Percentiles rank a stretch among this genome's conserved stretches.
Conservation (phyloP, 2,888 invertebrate genomes). For the Teleiodes luculella region DNA sequence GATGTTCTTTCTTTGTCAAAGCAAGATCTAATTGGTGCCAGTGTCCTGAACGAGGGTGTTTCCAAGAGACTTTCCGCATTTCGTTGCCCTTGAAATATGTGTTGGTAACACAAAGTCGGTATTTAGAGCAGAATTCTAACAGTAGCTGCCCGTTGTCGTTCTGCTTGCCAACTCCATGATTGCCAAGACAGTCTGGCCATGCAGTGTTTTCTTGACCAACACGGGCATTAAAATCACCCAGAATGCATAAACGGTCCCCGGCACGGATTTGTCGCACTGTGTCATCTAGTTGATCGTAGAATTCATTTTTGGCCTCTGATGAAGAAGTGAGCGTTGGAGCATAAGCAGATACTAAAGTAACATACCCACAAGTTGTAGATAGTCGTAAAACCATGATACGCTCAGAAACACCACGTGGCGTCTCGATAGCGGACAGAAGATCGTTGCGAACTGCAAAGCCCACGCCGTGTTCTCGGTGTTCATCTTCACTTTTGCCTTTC, state of each 20-base stretch:
- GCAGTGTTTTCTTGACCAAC: slow-evolving; percentile 5
- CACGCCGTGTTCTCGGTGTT: not conserved
- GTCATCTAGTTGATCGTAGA: slow-evolving; percentile 1
- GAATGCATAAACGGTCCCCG: slow-evolving; percentile 1
- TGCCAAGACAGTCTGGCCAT: slow-evolving; percentile 14
- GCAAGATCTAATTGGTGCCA: slow-evolving; percentile 7
- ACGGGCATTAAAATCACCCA: slow-evolving; percentile 19
- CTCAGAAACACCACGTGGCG: slow-evolving; percentile 2
- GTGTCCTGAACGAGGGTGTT: slow-evolving; percentile 17
- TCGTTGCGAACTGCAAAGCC: no score
- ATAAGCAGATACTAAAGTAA: slow-evolving; percentile 12
- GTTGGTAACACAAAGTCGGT: slow-evolving; percentile 18
- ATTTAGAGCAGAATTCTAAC: slow-evolving; percentile 13
- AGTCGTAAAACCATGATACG: slow-evolving; percentile 9
- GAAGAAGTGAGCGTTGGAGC: slow-evolving; percentile 10
- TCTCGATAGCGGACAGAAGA: not conserved
- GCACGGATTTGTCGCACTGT: not conserved
- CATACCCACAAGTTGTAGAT: not conserved
- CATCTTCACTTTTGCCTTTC: not conserved
- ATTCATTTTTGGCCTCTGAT: slow-evolving; percentile 8
- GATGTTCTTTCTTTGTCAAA: not conserved
- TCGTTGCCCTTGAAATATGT: slow-evolving; percentile 20
- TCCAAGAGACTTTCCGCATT: slow-evolving; percentile 17
- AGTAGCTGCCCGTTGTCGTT: slow-evolving; percentile 18
- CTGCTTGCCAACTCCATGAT: slow-evolving; percentile 12